Evolutionary conservation across 2,113 vertebrate species (phyloP), one percentile per base, ranked within the genome.

Genomic region (Stigmatopora argus): DNA sequence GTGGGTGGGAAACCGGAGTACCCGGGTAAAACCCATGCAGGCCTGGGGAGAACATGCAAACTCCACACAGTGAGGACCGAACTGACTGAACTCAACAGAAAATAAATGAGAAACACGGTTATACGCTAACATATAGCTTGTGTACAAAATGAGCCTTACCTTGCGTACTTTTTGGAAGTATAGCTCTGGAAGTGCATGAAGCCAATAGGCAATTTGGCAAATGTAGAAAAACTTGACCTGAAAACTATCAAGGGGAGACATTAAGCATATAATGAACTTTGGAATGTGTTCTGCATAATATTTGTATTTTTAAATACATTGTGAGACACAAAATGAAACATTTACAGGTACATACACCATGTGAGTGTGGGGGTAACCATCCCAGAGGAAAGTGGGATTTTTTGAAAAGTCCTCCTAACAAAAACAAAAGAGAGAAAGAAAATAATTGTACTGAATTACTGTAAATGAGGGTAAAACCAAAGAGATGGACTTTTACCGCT

Each of bases 161-260:
- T 94, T 94, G 73, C 80, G 74, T 34, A 92, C 88, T 90, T 92
- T 94, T 81, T 93, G 92, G 72, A 94, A 93, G 78, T 93, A 93
- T 17, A 94, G 86, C 72, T 94, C 92, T 3, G 88, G 91, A 75
- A 94, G 86, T 48, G 93, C 88, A 52, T 94, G 93, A 80, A 94
- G 81, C 93, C 92, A 94, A 84, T 94, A 94, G 68, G 92, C 92
- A 71, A 94, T 92, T 90, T 94, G 93, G 84, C 91, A 94, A 87
- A 94, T 88, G 85, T 92, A 94, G 90, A 93, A 94, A 87, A 94
- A 92, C 87, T 94, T 94, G 68, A 93, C 92, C 89, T 94, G 92
- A 88, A 93, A 93, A 67, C 93, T 94, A 71, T 64, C 78, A 19
- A 81, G 65, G 80, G n/a, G 17, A 71, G 38, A 80, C n/a, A 21